These are phyloP conservation scores for Lithobius niger DNA, from an alignment of 1,140 invertebrate genomes.

Conservation along the genomic window DNA sequence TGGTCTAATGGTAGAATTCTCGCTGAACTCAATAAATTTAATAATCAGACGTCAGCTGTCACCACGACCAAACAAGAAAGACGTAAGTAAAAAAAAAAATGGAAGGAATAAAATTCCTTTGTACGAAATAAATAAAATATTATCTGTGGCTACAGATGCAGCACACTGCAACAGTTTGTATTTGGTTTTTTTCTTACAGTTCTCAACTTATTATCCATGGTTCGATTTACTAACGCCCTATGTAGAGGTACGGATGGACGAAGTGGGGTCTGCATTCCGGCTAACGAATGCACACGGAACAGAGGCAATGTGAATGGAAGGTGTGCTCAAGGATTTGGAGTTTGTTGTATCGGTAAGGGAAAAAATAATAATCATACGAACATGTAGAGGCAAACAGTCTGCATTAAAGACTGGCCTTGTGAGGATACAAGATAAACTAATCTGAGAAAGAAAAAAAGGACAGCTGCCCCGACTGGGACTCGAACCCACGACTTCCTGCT, in stretches of 20 bases:
- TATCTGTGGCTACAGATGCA: no score
- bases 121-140: no score
- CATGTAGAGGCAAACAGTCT: background rate
- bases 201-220: background rate
- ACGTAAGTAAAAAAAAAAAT: no score
- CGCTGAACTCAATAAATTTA: no score
- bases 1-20: no score
- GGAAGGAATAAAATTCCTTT: no score
- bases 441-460: background rate
- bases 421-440: background rate
- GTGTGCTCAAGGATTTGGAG: background rate
- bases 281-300: background rate
- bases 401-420: background rate
- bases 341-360: constrained; percentile 10
- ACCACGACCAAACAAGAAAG: no score
- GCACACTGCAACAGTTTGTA: no score
- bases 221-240: background rate
- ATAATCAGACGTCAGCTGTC: no score
- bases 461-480: background rate
- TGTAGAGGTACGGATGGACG: constrained; percentile 2
- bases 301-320: constrained; percentile 7
- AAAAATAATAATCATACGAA: background rate
- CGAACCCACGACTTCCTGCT: background rate
- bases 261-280: background rate
- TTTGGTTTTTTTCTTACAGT: background rate